phyloP scores from a whole-genome alignment of 2,113 vertebrate species.

The Tragelaphus scriptus region DNA sequence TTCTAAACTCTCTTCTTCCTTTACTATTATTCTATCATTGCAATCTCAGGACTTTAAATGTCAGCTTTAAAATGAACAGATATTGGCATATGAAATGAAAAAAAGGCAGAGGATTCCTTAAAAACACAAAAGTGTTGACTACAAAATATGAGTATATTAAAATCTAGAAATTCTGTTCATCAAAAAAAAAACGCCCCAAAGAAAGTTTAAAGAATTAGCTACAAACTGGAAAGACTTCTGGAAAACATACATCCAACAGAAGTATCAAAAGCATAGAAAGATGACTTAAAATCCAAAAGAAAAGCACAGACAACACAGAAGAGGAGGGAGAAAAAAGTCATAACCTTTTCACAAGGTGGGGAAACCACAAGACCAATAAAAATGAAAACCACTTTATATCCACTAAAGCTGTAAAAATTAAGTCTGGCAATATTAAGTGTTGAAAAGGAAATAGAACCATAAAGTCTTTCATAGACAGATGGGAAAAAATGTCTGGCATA shows the following conservation, averaged over 20 bases:
- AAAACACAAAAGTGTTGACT: not conserved
- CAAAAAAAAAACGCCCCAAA: slow-evolving; percentile 24
- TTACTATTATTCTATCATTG: not conserved
- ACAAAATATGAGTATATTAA: not conserved
- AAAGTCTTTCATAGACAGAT: not conserved
- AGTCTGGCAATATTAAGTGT: not conserved
- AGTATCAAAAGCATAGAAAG: not conserved
- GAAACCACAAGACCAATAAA: not conserved
- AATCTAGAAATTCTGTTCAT: not conserved
- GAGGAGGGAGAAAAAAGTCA: not conserved
- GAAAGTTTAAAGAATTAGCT: not conserved
- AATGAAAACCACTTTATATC: not conserved
- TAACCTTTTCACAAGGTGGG: not conserved
- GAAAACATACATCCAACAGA: not conserved
- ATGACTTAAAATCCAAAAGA: slow-evolving; percentile 4
- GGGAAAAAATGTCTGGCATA: not conserved
- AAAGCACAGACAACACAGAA: not conserved
- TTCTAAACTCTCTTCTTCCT: not conserved
- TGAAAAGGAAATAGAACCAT: not conserved
- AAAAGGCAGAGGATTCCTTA: not conserved
- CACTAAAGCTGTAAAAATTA: not conserved
- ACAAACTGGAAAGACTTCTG: not conserved
- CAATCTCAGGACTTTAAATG: not conserved
- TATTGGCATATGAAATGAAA: not conserved
- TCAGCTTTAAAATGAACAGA: not conserved